Evolutionary conservation across 2,113 vertebrate species (phyloP), one percentile per base, ranked within the genome.

Genomic region (Antigone vipio): DNA sequence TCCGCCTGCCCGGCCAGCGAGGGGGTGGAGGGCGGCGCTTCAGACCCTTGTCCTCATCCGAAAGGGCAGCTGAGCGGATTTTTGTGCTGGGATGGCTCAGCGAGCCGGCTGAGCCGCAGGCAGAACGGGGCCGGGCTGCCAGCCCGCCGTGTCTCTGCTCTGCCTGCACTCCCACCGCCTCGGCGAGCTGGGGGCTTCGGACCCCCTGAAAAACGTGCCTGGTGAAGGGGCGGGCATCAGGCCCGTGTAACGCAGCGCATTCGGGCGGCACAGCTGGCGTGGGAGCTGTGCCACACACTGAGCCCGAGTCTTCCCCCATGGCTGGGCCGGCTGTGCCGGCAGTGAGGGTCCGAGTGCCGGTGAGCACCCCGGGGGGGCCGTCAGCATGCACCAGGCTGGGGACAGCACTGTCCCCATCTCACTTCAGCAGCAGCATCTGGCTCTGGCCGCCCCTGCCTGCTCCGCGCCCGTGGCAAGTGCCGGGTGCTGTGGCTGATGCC

Each of bases 231-330:
- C 8, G 13, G 14, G 29, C 12, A 3, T 34, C 13, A 3, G 53
- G 18, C 24, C 26, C 3, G 8, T 56, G 81, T 59, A 29, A 32
- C 12, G 3, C 5, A 4, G 40, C 2, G 0, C 2, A 1, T 20
- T 1, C 0, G 9, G 64, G 47, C 45, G 24, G 13, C 1, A 1
- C 38, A n/a, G 69, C 21, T 50, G 67, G 29, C 1, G 0, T 2
- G 8, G 68, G 38, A 69, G 21, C 86, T 38, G 30, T 52, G 58
- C 40, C 29, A 52, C 5, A 9, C 0, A 5, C 74, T n/a, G 17
- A 30, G 58, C 50, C 2, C 1, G 47, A 22, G 44, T 27, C 40
- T 42, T 45, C 15, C 9, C 10, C 12, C 15, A 58, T 23, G 40
- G 20, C 50, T 2, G 2, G 34, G 42, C 38, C 24, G 50, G 68